phyloP scores from a whole-genome alignment of 92 coral and sea anemone genomes.

The Meandrina meandrites region DNA sequence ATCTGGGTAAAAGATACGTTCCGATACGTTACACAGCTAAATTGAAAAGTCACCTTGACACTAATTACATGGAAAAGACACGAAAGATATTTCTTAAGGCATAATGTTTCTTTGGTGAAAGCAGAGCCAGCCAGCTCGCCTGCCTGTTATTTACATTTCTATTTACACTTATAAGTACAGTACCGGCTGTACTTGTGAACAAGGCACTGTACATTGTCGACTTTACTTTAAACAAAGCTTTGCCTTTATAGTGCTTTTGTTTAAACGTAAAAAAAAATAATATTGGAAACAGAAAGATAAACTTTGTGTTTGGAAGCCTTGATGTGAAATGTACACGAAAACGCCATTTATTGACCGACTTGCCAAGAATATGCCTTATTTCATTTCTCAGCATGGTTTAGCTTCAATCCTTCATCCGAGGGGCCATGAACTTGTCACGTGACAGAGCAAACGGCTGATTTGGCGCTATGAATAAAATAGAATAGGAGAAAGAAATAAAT shows the following conservation, averaged over 20 bases:
- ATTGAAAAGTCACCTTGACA: not conserved
- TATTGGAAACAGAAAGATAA: not conserved
- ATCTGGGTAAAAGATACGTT: not conserved
- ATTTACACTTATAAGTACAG: not conserved
- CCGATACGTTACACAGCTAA: not conserved
- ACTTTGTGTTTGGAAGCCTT: not conserved
- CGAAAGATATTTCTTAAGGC: not conserved
- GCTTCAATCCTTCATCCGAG: conserved; percentile 43
- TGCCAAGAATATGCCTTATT: not conserved
- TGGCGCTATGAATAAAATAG: conserved; percentile 79
- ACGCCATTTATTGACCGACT: not conserved
- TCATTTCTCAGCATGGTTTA: conserved; percentile 16
- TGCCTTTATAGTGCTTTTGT: too few relatives aligned
- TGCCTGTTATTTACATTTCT: not conserved
- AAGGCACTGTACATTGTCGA: not conserved
- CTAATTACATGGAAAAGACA: not conserved
- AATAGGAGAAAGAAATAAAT: conserved; percentile 30
- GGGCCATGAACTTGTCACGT: conserved; percentile 61
- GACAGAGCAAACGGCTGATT: conserved; percentile 76
- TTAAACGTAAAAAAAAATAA: not conserved
- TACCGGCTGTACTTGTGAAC: not conserved
- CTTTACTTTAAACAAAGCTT: not conserved
- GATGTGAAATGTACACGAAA: not conserved
- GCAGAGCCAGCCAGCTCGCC: not conserved
- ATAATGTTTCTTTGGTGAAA: not conserved